phyloP scores from a whole-genome alignment of 2,797 vertebrate genomes.

The Glyptemys insculpta region DNA sequence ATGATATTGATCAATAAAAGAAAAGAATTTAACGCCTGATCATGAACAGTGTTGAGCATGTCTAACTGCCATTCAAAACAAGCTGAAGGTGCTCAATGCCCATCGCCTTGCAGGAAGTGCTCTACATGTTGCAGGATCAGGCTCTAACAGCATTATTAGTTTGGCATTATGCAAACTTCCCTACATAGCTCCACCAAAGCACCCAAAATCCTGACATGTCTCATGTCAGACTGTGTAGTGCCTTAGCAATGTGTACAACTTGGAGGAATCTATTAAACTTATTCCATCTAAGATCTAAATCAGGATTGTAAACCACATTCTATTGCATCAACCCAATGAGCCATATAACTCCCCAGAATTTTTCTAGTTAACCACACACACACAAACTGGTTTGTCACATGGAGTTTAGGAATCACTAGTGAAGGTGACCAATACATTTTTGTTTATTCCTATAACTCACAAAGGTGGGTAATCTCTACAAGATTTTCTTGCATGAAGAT shows the following conservation, averaged over 20 bases:
- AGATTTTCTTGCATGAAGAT: not conserved
- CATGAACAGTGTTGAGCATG: not conserved
- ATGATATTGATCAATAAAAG: not conserved
- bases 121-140: not conserved
- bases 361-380: not conserved
- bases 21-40: not conserved
- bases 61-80: not conserved
- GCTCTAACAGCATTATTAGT: not conserved
- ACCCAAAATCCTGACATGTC: not conserved
- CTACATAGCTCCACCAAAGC: not conserved
- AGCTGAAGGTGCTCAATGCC: not conserved
- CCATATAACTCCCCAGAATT: accelerated
- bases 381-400: not conserved
- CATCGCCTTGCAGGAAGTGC: not conserved
- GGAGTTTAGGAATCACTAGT: not conserved
- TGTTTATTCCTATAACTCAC: not conserved
- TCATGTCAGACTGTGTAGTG: not conserved
- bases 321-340: not conserved
- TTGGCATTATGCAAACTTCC: not conserved
- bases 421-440: not conserved
- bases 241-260: not conserved
- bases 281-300: not conserved
- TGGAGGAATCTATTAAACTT: not conserved
- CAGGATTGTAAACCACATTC: not conserved
- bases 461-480: not conserved